A percentile compares a stretch with the other conserved stretches of the same genome.
Evolutionary conservation across 2,113 vertebrate genomes (phyloP).

Genomic region (Syngnathoides biaculeatus): DNA sequence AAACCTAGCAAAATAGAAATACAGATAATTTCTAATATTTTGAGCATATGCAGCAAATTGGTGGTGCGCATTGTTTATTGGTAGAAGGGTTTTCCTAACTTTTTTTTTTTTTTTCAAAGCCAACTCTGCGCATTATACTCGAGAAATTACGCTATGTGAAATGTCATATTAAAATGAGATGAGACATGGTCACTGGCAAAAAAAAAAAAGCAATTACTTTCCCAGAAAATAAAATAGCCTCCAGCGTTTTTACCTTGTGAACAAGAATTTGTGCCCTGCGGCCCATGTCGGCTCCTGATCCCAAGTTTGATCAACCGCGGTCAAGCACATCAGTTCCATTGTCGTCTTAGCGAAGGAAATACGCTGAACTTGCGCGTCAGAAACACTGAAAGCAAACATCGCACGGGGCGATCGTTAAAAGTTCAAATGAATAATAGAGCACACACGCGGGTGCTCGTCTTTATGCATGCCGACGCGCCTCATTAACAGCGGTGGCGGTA

Average conservation of each 20-base stretch:
- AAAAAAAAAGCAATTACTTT: background rate
- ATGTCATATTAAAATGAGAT: no score
- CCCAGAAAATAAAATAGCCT: background rate
- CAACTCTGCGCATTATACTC: no score
- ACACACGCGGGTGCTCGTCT: background rate
- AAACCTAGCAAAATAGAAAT: no score
- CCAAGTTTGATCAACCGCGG: background rate
- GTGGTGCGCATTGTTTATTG: no score
- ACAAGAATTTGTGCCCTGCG: conserved; percentile 5
- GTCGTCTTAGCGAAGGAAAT: background rate
- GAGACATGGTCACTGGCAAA: no score
- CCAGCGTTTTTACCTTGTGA: conserved; percentile 1
- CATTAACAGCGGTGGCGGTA: conserved; percentile 15
- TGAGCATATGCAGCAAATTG: no score
- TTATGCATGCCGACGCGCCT: conserved; percentile 4
- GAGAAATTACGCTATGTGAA: no score
- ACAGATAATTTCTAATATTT: no score
- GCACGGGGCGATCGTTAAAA: background rate
- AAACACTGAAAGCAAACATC: background rate
- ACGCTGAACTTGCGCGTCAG: background rate
- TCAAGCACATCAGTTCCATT: background rate
- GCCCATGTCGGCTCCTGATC: conserved; percentile 15
- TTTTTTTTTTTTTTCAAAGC: no score
- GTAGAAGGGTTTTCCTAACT: no score
- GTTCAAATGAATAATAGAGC: conserved; percentile 7